Base-by-base conservation (phyloP, 2,888 invertebrate genomes). In the Microchrysa polita region DNA sequence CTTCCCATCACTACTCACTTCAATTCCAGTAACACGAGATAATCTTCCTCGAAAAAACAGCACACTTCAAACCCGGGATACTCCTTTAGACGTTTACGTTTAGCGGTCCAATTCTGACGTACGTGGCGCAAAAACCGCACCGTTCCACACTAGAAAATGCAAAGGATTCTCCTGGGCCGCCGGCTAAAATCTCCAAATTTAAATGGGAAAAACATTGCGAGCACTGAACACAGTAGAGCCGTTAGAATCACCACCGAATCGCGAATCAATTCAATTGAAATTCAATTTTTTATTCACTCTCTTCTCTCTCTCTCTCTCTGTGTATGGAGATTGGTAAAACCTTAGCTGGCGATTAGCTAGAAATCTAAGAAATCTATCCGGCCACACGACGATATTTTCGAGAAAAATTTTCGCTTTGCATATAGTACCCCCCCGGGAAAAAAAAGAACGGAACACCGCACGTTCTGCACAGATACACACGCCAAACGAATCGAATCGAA, bases 131-230 rank as follows among this genome's bases (percentile, higher is more conserved):
- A 27, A 60, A 65, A 20, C 65, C 5, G n/a, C 12, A 20, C 65
- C 5, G n/a, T 18, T 44, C 18, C 65, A 12, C 20, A 14, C 20
- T 34, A 5, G 14, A 48, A 44, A 42, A 48, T 65, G 20, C 34
- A 65, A 53, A 10, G 55, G 67, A 55, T 52, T 34, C 7, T 34
- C n/a, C n/a, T n/a, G 4, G 27, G 27, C 27, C 52, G 18, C 12
- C n/a, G n/a, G n/a, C 40, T 12, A 14, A 18, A 69, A 69, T 69
- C 55, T 40, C 20, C 20, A 57, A 55, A 69, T 42, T 55, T 42
- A 69, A 69, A 69, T 69, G 52, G 34, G 40, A 55, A 69, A 69
- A 69, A 55, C 69, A 69, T 55, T 69, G 69, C 48, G 48, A 48
- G 40, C 48, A 65, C 18, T 48, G 22, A 65, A 65, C 55, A 18